phyloP scores from a whole-genome alignment of 2,888 invertebrate genomes.

The Lycocerus yunnanus region DNA sequence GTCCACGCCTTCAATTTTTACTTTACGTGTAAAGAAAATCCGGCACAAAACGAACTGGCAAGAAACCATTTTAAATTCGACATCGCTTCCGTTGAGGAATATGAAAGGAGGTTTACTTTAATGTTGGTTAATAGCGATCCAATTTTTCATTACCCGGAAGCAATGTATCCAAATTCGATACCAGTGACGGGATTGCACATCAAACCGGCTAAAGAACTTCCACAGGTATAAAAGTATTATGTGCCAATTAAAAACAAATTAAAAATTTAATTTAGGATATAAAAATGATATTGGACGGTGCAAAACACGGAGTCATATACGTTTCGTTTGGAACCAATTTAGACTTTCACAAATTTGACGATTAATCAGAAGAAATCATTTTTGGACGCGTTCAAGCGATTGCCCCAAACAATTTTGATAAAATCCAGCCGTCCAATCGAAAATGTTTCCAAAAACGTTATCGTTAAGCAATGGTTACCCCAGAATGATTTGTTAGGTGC shows the following conservation, averaged over 20 bases:
- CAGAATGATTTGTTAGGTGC: slow-evolving; percentile 52
- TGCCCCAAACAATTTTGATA: slow-evolving; percentile 45
- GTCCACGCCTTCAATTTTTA: slow-evolving; percentile 6
- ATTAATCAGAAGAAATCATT: not conserved
- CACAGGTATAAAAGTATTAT: slow-evolving; percentile 35
- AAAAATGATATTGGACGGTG: slow-evolving; percentile 39
- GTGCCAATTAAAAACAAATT: not conserved
- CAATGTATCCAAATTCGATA: slow-evolving; percentile 48
- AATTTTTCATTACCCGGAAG: slow-evolving; percentile 42
- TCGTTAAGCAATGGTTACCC: slow-evolving; percentile 51
- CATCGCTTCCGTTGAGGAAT: slow-evolving; percentile 34
- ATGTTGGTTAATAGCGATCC: slow-evolving; percentile 45
- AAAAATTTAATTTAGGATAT: slow-evolving; percentile 7
- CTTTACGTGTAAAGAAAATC: slow-evolving; percentile 20
- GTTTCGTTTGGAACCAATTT: slow-evolving; percentile 50
- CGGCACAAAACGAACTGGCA: slow-evolving; percentile 34
- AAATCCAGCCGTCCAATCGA: slow-evolving; percentile 46
- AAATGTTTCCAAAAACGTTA: slow-evolving; percentile 49
- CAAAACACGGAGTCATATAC: slow-evolving; percentile 46
- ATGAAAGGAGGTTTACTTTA: slow-evolving; percentile 41
- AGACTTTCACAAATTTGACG: not conserved
- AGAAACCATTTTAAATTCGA: slow-evolving; percentile 36
- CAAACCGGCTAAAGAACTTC: slow-evolving; percentile 37
- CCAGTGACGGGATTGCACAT: slow-evolving; percentile 50
- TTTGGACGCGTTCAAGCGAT: not conserved